Evolutionary conservation across 2,888 invertebrate species (phyloP).

Genomic region (Bruchidius siliquastri): DNA sequence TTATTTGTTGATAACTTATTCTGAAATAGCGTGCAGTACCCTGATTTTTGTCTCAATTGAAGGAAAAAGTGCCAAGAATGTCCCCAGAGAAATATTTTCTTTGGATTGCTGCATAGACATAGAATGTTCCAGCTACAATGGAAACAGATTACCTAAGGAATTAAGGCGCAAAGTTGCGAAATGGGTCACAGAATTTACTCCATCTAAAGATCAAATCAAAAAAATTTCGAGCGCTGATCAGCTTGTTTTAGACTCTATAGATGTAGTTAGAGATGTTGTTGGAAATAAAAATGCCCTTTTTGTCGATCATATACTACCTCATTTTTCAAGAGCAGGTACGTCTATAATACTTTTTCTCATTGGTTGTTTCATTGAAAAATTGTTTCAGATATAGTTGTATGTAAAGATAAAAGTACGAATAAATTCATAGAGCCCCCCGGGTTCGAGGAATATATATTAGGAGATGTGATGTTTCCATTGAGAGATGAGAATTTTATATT

Average conservation of each 20-base stretch:
- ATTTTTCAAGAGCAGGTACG: constrained; percentile 60
- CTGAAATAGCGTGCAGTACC: no score
- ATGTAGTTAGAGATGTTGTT: constrained; percentile 39
- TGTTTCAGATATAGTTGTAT: constrained; percentile 38
- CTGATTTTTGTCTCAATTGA: constrained; percentile 7
- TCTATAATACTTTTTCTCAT: neutral
- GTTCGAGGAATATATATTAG: constrained; percentile 52
- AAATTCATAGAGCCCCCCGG: constrained; percentile 49
- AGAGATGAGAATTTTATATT: constrained; percentile 41
- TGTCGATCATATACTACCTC: constrained; percentile 62
- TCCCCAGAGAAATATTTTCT: constrained; percentile 56
- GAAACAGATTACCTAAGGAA: constrained; percentile 52
- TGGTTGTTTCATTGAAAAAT: neutral
- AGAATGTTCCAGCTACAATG: constrained; percentile 56
- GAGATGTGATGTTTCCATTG: constrained; percentile 42
- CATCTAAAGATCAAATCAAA: constrained; percentile 49
- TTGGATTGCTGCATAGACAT: constrained; percentile 60
- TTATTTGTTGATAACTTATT: no score
- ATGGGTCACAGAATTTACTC: constrained; percentile 57
- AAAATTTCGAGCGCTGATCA: constrained; percentile 55
- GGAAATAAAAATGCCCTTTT: constrained; percentile 50
- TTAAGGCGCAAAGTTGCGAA: constrained; percentile 53
- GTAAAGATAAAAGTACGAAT: constrained; percentile 48
- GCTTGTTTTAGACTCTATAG: constrained; percentile 51
- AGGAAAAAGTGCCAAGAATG: constrained; percentile 30